Conservation (phyloP, 2,888 invertebrate genomes). For the Blastobasis adustella region DNA sequence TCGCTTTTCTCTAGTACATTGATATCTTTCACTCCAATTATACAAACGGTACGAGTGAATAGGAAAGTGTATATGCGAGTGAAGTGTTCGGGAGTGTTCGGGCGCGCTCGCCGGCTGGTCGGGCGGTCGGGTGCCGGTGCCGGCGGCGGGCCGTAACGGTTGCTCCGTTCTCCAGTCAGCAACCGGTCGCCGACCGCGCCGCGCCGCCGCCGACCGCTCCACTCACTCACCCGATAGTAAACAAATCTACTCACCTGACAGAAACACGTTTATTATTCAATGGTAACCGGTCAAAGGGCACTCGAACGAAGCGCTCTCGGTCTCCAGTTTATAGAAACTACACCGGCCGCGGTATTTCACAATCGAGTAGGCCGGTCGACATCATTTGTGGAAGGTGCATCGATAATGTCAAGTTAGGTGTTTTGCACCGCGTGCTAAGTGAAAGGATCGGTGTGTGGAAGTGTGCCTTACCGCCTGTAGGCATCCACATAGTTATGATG, state of each 20-base stretch:
- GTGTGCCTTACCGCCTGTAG: conserved; percentile 3
- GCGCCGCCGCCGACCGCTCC: not conserved
- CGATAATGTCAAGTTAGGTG: conserved; percentile 37
- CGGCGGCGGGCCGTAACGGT: conserved; percentile 20
- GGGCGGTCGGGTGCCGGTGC: conserved; percentile 37
- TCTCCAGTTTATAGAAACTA: conserved; percentile 1
- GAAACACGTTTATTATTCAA: conserved; percentile 41
- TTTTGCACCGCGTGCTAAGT: conserved; percentile 42
- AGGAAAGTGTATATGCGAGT: conserved; percentile 30
- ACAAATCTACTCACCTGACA: conserved; percentile 48
- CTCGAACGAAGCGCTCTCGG: conserved; percentile 10
- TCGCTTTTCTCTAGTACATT: conserved; percentile 8
- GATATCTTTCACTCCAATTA: conserved; percentile 12
- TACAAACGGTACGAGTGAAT: conserved; percentile 30
- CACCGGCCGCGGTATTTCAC: conserved; percentile 9
- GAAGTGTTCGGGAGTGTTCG: conserved; percentile 10
- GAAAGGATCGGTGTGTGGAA: conserved; percentile 38
- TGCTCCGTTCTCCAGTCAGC: conserved; percentile 12
- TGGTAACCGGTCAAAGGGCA: conserved; percentile 31
- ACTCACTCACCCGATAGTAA: conserved; percentile 37
- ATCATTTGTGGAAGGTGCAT: conserved; percentile 45
- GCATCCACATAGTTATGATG: conserved; percentile 19
- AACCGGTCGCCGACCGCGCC: conserved; percentile 24
- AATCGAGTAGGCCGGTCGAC: conserved; percentile 32
- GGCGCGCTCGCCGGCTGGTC: conserved; percentile 9